Evolutionary conservation across 2,113 vertebrate genomes (phyloP).

Genomic region (Penelope pileata): DNA sequence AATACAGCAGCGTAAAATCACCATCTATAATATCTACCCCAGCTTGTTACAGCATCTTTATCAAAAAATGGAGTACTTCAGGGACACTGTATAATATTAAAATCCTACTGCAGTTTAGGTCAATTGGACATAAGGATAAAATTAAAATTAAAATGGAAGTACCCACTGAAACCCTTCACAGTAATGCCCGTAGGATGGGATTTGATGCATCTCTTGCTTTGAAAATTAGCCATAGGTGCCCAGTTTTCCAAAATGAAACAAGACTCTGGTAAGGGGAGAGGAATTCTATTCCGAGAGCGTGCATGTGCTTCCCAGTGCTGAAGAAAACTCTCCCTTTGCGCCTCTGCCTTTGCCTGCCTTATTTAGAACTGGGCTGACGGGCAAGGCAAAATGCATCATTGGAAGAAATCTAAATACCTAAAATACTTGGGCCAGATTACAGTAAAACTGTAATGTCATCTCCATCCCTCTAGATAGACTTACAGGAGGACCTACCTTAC

Average conservation of each 20-base stretch:
- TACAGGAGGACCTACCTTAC: not conserved
- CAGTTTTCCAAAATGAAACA: slow-evolving; percentile 57
- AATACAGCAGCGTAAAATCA: not conserved
- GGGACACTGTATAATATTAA: not conserved
- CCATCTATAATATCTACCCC: not conserved
- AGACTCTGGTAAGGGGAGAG: slow-evolving; percentile 29
- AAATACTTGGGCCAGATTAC: not conserved
- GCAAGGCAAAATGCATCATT: not conserved
- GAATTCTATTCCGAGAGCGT: slow-evolving; percentile 50
- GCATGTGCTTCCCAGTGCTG: not conserved
- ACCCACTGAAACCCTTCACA: not conserved
- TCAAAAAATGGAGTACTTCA: not conserved
- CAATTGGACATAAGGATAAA: not conserved
- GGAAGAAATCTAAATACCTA: slow-evolving; percentile 1
- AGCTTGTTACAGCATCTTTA: not conserved
- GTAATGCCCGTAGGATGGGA: not conserved
- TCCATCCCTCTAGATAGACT: not conserved
- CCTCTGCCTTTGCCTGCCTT: not conserved
- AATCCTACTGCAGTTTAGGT: not conserved
- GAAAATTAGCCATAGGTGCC: slow-evolving; percentile 41
- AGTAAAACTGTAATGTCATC: not conserved
- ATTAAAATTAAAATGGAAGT: not conserved
- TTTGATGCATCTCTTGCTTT: not conserved
- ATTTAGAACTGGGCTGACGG: slow-evolving; percentile 40
- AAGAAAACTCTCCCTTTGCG: slow-evolving; percentile 7